These are phyloP conservation scores for Alviniconcha strummeri DNA, from an alignment of 2,888 invertebrate genomes.

Conservation along the genomic window DNA sequence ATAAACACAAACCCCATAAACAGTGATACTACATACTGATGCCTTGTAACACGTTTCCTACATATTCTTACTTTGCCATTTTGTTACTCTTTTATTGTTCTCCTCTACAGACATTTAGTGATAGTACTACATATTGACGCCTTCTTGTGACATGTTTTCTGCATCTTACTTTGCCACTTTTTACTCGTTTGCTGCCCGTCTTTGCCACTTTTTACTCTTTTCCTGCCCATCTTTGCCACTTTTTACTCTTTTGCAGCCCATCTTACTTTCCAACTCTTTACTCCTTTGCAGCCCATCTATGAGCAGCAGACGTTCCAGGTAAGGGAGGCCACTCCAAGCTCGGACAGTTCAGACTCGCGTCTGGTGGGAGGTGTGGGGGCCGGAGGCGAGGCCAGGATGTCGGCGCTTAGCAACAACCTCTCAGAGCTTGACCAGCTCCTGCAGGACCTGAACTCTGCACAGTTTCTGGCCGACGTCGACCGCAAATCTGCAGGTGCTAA, in stretches of 20 bases:
- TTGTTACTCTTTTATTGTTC: background rate
- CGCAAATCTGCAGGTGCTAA: conserved; percentile 36
- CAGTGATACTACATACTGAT: no score
- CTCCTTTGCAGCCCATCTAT: conserved; percentile 56
- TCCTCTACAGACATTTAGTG: no score
- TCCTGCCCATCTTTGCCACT: no score
- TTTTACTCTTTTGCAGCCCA: no score
- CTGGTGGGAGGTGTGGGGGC: background rate
- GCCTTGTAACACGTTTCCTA: background rate
- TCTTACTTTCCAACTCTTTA: no score
- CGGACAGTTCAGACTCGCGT: conserved; percentile 36
- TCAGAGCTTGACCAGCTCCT: conserved; percentile 93
- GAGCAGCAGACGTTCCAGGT: conserved; percentile 55
- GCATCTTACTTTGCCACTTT: no score
- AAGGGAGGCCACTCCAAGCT: conserved; percentile 46
- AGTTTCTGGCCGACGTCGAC: conserved; percentile 72
- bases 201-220: no score
- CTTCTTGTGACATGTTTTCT: no score
- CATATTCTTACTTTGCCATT: background rate
- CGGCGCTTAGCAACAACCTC: conserved; percentile 80
- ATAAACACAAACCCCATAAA: no score
- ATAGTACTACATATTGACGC: no score
- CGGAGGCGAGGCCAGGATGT: conserved; percentile 49
- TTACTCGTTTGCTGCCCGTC: no score
- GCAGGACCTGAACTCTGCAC: conserved; percentile 87